These are phyloP conservation scores for Ptychodera flava DNA, from an alignment of 35 echinoderm and acorn worm species.

Conservation along the genomic window DNA sequence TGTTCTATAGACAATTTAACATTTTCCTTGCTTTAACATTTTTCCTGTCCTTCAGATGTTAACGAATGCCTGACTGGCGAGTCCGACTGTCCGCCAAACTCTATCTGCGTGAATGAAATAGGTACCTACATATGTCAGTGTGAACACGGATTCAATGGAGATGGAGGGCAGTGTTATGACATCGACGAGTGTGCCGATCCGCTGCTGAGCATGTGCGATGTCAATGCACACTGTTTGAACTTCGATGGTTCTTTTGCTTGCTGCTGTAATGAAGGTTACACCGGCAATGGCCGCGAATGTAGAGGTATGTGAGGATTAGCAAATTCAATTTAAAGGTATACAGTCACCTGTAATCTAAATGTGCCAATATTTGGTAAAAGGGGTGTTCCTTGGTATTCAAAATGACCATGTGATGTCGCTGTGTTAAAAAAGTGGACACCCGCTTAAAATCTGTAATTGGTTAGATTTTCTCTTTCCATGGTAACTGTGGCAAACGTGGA, in stretches of 20 bases:
- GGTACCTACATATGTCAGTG: constrained; percentile 8
- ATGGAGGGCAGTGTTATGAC: not conserved
- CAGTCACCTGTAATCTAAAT: no score
- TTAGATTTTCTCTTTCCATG: no score
- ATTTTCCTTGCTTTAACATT: no score
- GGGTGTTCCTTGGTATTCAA: not conserved
- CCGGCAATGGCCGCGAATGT: constrained; percentile 15
- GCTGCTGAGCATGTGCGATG: not conserved
- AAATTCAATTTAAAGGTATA: no score
- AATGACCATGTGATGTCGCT: not conserved
- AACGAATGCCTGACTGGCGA: not conserved
- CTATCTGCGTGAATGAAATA: constrained; percentile 2
- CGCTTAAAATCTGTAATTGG: no score
- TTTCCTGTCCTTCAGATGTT: no score
- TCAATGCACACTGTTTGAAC: not conserved
- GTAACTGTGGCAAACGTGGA: no score
- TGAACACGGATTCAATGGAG: not conserved
- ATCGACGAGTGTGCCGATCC: not conserved
- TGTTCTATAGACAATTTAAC: no score
- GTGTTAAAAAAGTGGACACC: not conserved
- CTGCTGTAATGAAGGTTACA: not conserved
- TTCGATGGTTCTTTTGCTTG: not conserved
- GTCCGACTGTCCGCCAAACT: not conserved
- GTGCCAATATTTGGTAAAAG: no score
- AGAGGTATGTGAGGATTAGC: not conserved